Conservation (phyloP, 2,797 vertebrate species). For the Sebastes aleutianus region DNA sequence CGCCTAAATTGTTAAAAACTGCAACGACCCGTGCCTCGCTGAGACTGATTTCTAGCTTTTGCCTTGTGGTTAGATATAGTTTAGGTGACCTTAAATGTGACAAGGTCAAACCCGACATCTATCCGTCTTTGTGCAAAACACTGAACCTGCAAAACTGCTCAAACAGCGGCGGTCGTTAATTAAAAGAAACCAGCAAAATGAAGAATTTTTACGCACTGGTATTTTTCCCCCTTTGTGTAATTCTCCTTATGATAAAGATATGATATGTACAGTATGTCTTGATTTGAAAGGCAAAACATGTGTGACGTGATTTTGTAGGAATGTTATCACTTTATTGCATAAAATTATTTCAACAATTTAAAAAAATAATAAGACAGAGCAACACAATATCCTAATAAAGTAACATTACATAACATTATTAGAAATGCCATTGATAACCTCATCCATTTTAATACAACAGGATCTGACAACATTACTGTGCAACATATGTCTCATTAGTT, state of each 20-base stretch:
- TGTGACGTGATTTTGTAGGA: not conserved
- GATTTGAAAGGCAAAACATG: not conserved
- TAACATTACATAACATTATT: not conserved
- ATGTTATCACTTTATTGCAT: not conserved
- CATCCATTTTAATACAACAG: not conserved
- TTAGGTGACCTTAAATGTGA: not conserved
- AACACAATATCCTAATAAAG: not conserved
- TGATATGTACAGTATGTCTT: not conserved
- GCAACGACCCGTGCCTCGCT: not conserved
- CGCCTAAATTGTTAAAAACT: not conserved
- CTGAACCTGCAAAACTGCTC: not conserved
- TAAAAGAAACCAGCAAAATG: not conserved
- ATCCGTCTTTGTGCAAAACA: not conserved
- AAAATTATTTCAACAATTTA: not conserved
- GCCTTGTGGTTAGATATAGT: not conserved
- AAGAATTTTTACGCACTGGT: not conserved
- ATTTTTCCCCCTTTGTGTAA: not conserved
- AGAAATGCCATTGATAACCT: not conserved
- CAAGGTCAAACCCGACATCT: not conserved
- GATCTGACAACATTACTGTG: not conserved
- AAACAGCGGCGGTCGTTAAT: not conserved
- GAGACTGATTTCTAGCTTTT: not conserved
- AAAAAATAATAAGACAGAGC: not conserved
- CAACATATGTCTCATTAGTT: not conserved
- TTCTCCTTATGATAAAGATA: not conserved